These are phyloP conservation scores for Drosophila birchii DNA, from an alignment of 2,888 invertebrate genomes.

Conservation along the genomic window DNA sequence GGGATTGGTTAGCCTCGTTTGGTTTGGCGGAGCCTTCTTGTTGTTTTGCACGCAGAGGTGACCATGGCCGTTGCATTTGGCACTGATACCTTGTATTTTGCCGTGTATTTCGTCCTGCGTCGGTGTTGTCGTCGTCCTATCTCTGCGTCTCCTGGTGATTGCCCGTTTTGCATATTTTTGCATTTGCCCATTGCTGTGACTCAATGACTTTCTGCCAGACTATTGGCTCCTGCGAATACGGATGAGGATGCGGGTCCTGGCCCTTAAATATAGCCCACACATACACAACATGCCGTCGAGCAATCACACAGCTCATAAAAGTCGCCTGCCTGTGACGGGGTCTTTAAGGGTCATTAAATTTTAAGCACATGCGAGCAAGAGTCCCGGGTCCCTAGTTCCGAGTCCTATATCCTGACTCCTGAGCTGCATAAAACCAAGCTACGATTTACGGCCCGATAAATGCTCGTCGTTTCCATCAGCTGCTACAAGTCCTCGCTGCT, in stretches of 20 bases:
- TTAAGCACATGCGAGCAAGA: conserved; percentile 64
- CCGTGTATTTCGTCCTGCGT: conserved; percentile 3
- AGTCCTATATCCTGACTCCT: conserved; percentile 1
- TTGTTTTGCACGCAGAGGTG: conserved; percentile 55
- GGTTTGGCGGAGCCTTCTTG: conserved; percentile 59
- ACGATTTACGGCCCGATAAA: conserved; percentile 55
- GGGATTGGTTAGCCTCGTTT: conserved; percentile 48
- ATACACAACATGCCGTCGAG: conserved; percentile 44
- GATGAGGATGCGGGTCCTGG: conserved; percentile 5
- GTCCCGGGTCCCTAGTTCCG: conserved; percentile 6
- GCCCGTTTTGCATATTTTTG: conserved; percentile 79
- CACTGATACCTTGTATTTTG: conserved; percentile 27
- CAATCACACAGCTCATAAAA: conserved; percentile 79
- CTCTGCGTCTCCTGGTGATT: conserved; percentile 60
- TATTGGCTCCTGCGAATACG: conserved; percentile 44
- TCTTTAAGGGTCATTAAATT: conserved; percentile 76
- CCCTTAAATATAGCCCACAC: conserved; percentile 19
- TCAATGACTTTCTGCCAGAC: conserved; percentile 45
- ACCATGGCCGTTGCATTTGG: conserved; percentile 13
- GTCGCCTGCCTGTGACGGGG: conserved; percentile 50
- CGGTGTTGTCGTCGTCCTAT: conserved; percentile 3
- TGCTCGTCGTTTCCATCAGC: conserved; percentile 49
- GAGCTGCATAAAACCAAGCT: conserved; percentile 41
- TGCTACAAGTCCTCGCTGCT: conserved; percentile 17
- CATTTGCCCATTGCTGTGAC: conserved; percentile 55